These are phyloP conservation scores for Drosophila virilis DNA, from an alignment of 1,140 invertebrate genomes.

Conservation along the genomic window DNA sequence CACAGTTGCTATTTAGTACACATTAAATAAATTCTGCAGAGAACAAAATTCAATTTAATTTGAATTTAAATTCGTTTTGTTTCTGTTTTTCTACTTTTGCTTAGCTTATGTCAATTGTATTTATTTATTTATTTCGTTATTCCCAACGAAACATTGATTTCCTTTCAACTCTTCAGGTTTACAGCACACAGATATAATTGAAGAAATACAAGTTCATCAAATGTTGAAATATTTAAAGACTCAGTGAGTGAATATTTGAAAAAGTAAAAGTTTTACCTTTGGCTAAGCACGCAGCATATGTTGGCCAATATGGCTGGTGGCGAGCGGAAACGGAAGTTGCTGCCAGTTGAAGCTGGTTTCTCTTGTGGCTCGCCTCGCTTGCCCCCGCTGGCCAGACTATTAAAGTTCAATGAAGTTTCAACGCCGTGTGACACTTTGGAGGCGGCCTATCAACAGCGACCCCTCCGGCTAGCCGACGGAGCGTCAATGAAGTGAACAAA, in stretches of 20 bases:
- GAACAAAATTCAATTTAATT: slow-evolving; percentile 16
- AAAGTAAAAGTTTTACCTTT: neutral
- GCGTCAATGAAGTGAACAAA: slow-evolving; percentile 73
- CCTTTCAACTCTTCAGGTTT: no score
- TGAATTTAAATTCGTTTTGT: slow-evolving; percentile 44
- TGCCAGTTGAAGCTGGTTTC: slow-evolving; percentile 24
- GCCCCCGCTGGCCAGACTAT: slow-evolving; percentile 57
- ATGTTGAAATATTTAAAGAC: neutral
- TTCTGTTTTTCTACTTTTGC: neutral
- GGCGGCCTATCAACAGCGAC: slow-evolving; percentile 24
- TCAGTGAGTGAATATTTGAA: neutral
- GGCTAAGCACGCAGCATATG: slow-evolving; percentile 29
- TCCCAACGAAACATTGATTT: neutral
- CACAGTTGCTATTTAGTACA: slow-evolving; percentile 19
- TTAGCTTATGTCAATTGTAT: slow-evolving; percentile 19
- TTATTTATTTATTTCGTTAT: neutral
- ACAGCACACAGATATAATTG: no score
- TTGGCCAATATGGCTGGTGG: neutral
- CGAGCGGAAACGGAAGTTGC: slow-evolving; percentile 26
- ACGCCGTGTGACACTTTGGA: slow-evolving; percentile 65
- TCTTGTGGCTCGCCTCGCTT: neutral
- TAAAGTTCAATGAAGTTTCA: slow-evolving; percentile 80
- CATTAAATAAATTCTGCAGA: slow-evolving; percentile 20
- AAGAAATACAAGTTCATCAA: no score
- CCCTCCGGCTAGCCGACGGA: slow-evolving; percentile 8